Evolutionary conservation across 2,113 vertebrate species (phyloP), one percentile per base, ranked within the genome.

Genomic region (Oplegnathus fasciatus): DNA sequence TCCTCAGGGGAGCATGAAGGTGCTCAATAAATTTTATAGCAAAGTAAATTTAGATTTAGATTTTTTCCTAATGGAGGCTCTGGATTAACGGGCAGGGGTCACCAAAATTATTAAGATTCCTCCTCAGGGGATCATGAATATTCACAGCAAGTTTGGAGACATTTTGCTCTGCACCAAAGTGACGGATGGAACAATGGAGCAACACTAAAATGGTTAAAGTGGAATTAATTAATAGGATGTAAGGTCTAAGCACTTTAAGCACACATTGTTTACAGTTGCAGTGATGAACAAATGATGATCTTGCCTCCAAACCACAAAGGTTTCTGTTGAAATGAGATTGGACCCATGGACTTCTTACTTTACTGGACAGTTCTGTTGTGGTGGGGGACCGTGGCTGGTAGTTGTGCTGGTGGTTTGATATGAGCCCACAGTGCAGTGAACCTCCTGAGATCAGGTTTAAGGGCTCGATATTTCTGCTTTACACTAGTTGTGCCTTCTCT

Each of bases 401-500:
- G 20, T 20, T 40, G 58, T 75, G 54, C 48, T 55, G 64, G 14
- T 37, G 65, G 65, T 74, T 74, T n/a, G 54, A 57, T 50, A 13
- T 58, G 65, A 70, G 64, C 17, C 28, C 58, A 8, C 52, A 5
- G 18, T 15, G 0, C 48, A 0, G 22, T 60, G 11, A 34, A 62
- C 75, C 46, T 67, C 71, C 80, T 55, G 46, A 75, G 22, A 71
- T 9, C 58, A 30, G 64, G 18, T 40, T 75, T 32, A 55, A 73
- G 64, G 64, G 42, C 78, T 71, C 20, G 0, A 20, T 64, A 18
- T 58, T 70, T 80, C 50, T 79, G 58, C 74, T 70, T 73, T 46
- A 72, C 42, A 72, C 75, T 74, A 22, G 72, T 48, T 28, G 88
- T 89, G 91, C 91, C 91, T 92, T 90, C 34, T 66, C 18, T 75